These are phyloP conservation scores for Aleiodes leptofemur DNA, from an alignment of 2,888 invertebrate genomes.

Conservation along the genomic window DNA sequence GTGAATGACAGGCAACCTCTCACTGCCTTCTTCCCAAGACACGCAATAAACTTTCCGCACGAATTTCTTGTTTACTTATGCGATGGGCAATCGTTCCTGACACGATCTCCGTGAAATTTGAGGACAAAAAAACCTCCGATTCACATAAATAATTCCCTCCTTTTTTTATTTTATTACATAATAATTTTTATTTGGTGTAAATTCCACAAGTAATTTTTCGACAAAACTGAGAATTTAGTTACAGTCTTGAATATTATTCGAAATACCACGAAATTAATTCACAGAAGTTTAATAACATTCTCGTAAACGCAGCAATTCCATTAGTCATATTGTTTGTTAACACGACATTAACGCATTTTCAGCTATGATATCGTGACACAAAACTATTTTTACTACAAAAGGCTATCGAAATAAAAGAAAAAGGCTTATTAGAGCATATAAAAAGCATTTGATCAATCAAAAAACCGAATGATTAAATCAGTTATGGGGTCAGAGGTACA, in stretches of 20 bases:
- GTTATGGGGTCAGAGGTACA: slow-evolving; percentile 56
- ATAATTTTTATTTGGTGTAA: neutral
- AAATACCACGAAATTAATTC: neutral
- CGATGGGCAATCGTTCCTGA: slow-evolving; percentile 29
- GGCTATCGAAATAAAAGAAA: too few species aligned
- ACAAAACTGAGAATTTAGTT: too few species aligned
- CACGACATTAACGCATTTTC: slow-evolving; percentile 71
- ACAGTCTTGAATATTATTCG: neutral
- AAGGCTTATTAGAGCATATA: neutral
- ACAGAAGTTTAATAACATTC: neutral
- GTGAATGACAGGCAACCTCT: slow-evolving; percentile 40
- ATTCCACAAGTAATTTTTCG: neutral
- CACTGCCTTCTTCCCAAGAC: neutral
- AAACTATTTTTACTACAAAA: too few species aligned
- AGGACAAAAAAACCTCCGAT: neutral
- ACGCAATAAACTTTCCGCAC: slow-evolving; percentile 20
- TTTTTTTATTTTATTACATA: too few species aligned
- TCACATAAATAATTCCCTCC: neutral
- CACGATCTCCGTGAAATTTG: slow-evolving; percentile 33
- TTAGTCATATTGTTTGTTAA: slow-evolving; percentile 70
- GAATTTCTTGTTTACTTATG: slow-evolving; percentile 39
- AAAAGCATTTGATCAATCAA: neutral
- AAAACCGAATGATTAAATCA: too few species aligned
- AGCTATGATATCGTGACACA: slow-evolving; percentile 64
- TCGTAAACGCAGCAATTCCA: slow-evolving; percentile 54